Percentiles rank a stretch among this genome's conserved stretches.
Conservation (phyloP, 2,888 invertebrate species). For the Chelonus formosanus region DNA sequence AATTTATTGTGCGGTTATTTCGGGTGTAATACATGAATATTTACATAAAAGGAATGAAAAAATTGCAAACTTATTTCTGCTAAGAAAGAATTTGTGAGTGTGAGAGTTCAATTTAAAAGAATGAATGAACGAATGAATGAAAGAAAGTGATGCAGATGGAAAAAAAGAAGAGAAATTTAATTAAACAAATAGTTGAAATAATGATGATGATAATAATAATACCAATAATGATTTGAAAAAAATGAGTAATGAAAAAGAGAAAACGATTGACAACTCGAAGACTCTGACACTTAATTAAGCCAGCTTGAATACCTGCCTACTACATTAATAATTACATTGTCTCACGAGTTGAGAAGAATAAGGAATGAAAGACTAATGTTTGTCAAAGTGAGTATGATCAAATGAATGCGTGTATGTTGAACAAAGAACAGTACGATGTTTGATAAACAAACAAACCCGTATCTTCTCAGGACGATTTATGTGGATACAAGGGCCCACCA, state of each 20-base stretch:
- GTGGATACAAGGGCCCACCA: neutral
- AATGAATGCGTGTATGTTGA: conserved; percentile 17
- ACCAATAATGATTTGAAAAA: conserved; percentile 18
- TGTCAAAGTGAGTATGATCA: conserved; percentile 4
- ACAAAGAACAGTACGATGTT: neutral
- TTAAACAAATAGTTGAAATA: no score
- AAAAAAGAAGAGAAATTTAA: no score
- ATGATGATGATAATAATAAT: neutral
- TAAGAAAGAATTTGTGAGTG: no score
- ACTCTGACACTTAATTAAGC: conserved; percentile 58
- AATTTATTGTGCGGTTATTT: no score
- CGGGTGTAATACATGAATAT: no score
- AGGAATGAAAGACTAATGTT: conserved; percentile 19
- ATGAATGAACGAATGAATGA: no score
- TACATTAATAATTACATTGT: conserved; percentile 35
- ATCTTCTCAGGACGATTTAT: conserved; percentile 27
- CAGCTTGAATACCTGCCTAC: conserved; percentile 64
- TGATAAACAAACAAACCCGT: conserved; percentile 16
- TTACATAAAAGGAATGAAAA: no score
- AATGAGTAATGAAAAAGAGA: conserved; percentile 20
- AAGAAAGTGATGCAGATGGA: no score
- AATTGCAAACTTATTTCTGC: no score
- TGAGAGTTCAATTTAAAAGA: no score
- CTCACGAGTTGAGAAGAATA: conserved; percentile 21
- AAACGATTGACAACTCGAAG: conserved; percentile 52